Conservation (phyloP, 2,888 invertebrate genomes). For the Osmoderma eremita region DNA sequence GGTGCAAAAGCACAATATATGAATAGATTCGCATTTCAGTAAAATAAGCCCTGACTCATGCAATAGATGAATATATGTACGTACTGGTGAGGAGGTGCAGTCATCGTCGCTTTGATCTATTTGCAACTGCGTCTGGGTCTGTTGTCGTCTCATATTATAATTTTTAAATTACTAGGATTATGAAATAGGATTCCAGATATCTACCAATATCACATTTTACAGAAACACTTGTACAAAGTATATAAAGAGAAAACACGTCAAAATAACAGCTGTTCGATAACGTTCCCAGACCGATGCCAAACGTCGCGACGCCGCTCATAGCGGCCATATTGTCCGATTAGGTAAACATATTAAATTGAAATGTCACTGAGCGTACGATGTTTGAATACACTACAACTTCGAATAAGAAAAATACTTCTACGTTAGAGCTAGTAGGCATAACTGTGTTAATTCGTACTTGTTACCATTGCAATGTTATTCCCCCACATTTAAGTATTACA, state of each 20-base stretch:
- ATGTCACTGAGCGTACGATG: neutral
- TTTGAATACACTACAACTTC: too few species aligned
- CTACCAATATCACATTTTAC: conserved; percentile 43
- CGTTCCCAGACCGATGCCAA: conserved; percentile 47
- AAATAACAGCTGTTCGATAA: conserved; percentile 54
- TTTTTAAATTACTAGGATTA: conserved; percentile 1
- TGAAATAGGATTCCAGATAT: too few species aligned
- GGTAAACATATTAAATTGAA: conserved; percentile 2
- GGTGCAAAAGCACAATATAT: too few species aligned
- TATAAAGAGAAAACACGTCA: neutral
- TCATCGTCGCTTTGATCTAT: conserved; percentile 67
- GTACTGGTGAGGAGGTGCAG: conserved; percentile 67
- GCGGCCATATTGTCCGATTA: conserved; percentile 44
- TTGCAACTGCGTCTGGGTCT: conserved; percentile 57
- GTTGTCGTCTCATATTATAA: conserved; percentile 55
- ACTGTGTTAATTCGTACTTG: too few species aligned
- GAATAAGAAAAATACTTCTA: neutral
- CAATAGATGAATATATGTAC: conserved; percentile 53
- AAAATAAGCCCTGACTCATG: conserved; percentile 30
- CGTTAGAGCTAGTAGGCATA: neutral
- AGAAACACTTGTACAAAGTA: neutral
- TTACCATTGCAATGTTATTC: too few species aligned
- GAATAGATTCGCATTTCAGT: neutral
- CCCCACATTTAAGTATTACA: too few species aligned
- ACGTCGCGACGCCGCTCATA: conserved; percentile 53